Conservation (phyloP, 2,113 vertebrate genomes). For the Noturus placidus region DNA sequence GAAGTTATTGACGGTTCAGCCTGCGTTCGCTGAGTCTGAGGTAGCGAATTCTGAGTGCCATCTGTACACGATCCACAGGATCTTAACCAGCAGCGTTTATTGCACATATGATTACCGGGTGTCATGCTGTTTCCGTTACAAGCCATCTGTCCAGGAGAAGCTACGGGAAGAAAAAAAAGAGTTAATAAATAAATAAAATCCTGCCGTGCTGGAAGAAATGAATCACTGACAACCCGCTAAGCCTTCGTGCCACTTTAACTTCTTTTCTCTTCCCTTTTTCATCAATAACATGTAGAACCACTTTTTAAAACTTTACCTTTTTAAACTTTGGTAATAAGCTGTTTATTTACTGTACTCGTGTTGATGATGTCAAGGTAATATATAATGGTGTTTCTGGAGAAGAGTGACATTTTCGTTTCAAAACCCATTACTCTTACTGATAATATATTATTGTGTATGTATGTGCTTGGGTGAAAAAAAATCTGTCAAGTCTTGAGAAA, state of each 20-base stretch:
- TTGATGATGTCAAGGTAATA: background rate
- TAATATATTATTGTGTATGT: background rate
- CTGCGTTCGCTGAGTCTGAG: constrained; percentile 53
- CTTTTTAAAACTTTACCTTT: background rate
- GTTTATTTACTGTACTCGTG: constrained; percentile 11
- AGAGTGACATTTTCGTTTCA: constrained; percentile 6
- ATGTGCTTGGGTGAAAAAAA: background rate
- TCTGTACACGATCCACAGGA: constrained; percentile 76
- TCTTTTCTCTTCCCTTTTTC: background rate
- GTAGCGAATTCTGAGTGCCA: constrained; percentile 69
- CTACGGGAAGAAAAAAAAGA: constrained; percentile 46
- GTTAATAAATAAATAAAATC: constrained; percentile 24
- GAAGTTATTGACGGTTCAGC: constrained; percentile 37
- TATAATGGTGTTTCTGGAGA: constrained; percentile 7
- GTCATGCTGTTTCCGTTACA: constrained; percentile 62
- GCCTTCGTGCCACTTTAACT: background rate
- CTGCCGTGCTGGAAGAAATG: constrained; percentile 16
- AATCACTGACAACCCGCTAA: constrained; percentile 23
- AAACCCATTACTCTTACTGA: background rate
- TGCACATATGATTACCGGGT: constrained; percentile 76
- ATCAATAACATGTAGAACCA: background rate
- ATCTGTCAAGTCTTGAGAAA: constrained; percentile 2
- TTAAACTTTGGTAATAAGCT: constrained; percentile 12
- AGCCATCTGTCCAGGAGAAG: constrained; percentile 75
- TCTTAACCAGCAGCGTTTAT: constrained; percentile 76